These are phyloP conservation scores for Sebastes kiyomatsui DNA, from an alignment of 2,797 vertebrate species.

Conservation along the genomic window DNA sequence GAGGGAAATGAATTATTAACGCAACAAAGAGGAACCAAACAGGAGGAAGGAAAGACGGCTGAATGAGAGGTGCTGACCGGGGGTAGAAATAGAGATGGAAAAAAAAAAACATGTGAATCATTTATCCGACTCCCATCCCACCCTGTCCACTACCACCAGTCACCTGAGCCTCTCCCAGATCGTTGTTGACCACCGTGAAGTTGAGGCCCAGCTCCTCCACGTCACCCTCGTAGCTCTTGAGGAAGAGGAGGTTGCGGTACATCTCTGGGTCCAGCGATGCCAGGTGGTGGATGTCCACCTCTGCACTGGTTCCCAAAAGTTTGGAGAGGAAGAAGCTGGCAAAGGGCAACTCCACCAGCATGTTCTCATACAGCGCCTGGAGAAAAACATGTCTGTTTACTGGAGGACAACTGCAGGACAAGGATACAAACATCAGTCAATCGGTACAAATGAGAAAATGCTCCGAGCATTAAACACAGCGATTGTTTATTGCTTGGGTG, in stretches of 20 bases:
- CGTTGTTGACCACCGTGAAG: constrained; percentile 98
- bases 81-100: constrained; percentile 21
- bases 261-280: constrained; percentile 97
- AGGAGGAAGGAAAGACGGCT: constrained; percentile 40
- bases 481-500: constrained; percentile 36
- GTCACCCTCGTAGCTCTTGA: constrained; percentile 97
- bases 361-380: constrained; percentile 97
- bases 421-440: background rate
- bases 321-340: constrained; percentile 99
- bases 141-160: background rate
- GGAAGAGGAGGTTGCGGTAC: constrained; percentile 96
- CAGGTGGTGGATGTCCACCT: constrained; percentile 98
- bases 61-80: constrained; percentile 12
- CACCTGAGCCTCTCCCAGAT: constrained; percentile 97
- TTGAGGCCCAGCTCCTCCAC: constrained; percentile 98
- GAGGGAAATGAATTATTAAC: constrained; percentile 79
- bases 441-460: constrained; percentile 16
- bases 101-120: constrained; percentile 34
- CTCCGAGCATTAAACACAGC: background rate
- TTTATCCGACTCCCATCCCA: constrained; percentile 26
- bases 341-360: constrained; percentile 98
- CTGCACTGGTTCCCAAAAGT: constrained; percentile 94
- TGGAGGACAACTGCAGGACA: constrained; percentile 7
- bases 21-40: constrained; percentile 53
- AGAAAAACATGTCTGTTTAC: constrained; percentile 14